Base-by-base conservation (phyloP, 2,797 vertebrate genomes). In the Scomberomorus guttatus region DNA sequence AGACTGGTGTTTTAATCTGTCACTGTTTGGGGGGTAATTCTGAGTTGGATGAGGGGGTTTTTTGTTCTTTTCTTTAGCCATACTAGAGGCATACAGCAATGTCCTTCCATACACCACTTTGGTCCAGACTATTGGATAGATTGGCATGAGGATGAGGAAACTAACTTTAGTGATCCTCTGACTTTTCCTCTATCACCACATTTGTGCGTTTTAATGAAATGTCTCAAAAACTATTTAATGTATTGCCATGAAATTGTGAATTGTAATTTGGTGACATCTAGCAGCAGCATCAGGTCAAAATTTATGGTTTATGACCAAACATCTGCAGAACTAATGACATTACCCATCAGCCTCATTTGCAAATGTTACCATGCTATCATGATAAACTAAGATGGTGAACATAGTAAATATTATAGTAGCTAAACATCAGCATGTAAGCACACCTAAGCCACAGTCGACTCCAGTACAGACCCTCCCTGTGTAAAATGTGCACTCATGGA, bases 1-100 rank as follows among this genome's bases (percentile, higher is more conserved):
- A 82, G 85, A 63, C 66, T 89, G 61, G 67, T 85, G 64, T 89
- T 83, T 90, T 76, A 81, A 87, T 90, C 62, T 73, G 63, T 88
- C 68, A 32, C 27, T 61, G 11, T 75, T 50, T 62, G 39, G 29
- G 9, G 10, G 34, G 52, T 13, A 6, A 14, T 55, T 27, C 22
- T 46, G 44, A 50, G 18, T 8, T 50, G 46, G 18, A 20, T 50
- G 18, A 29, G 3, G 29, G 5, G 3, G 29, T 39, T 39, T 39
- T 39, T 39, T 12, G 32, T 34, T 34, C 32, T 39, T 12, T 39
- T 39, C 37, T 39, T 39, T 39, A 39, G 37, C 37, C 37, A 13
- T 4, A 13, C 37, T 4, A 39, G 37, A 39, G 37, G 12, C 37
- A 12, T 39, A 12, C 3, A 11, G 37, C 11, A 12, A 13, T 12